Base-by-base conservation (phyloP, 53 echinoderm and acorn worm genomes). In the Holothuria leucospilota region DNA sequence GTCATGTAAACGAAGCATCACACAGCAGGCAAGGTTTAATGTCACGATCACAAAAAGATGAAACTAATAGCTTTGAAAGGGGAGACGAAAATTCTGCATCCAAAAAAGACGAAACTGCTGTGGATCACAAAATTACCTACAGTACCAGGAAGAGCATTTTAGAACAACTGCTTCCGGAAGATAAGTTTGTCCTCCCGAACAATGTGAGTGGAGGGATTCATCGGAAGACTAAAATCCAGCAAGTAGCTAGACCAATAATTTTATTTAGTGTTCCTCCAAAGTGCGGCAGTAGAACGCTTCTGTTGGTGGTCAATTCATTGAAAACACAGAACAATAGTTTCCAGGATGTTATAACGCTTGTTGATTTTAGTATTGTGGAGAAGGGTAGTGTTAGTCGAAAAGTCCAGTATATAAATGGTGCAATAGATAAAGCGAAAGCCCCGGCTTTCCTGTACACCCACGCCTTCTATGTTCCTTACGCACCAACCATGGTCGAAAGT, bases 191-290 rank as follows among this genome's bases (percentile, higher is more conserved):
- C 3, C 46, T 8, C 16, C 56, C 56, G 1, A 9, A 56, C 8
- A 56, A 56, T 56, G 56, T 12, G 18, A 56, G 56, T 18, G 18
- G 1, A 18, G 18, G 18, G 18, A 4, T 56, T 56, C 56, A 4
- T 56, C 16, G 56, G 56, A 56, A 16, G 56, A 56, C 1, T 9
- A 56, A 56, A 12, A 12, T 56, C 8, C 56, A 56, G 18, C 56
- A 56, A 16, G 18, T 16, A 56, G 24, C 15, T 62, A 59, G 29
- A 4, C 15, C 80, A 13, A 59, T 80, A 18, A 41, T 83, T n/a
- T 38, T 83, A 13, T 83, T 73, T 41, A 73, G 74, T 10, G 68
- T 67, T 14, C 27, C 68, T 34, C 68, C 68, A 21, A 67, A 67
- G 16, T 67, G 68, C 16, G 68, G 68, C 13, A 67, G 68, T 67